Evolutionary conservation across 2,797 vertebrate genomes (phyloP).

Genomic region (Heteromormyrus szaboi): DNA sequence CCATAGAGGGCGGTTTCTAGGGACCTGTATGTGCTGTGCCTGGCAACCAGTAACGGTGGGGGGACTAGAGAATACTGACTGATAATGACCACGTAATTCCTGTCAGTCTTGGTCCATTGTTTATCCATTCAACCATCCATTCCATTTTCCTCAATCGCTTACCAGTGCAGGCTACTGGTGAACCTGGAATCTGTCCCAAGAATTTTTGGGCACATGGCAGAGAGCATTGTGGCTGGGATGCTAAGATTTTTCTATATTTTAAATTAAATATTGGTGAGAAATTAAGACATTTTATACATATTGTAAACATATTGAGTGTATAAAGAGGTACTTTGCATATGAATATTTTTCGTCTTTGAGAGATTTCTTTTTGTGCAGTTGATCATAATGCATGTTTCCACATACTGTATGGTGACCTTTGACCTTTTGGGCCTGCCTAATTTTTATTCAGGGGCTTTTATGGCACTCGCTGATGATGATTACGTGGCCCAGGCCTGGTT

Average conservation of each 20-base stretch:
- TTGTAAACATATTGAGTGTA: not conserved
- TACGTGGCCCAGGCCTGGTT: not conserved
- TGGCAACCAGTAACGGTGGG: conserved; percentile 22
- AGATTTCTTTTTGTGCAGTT: not conserved
- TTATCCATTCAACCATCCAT: not conserved
- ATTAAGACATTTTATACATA: not conserved
- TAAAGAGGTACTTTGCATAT: not conserved
- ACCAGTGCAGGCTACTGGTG: not conserved
- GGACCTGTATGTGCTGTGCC: not conserved
- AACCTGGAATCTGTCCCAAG: not conserved
- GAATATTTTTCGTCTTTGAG: not conserved
- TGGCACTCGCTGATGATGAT: not conserved
- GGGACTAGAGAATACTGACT: conserved; percentile 38
- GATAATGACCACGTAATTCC: conserved; percentile 51
- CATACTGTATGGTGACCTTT: not conserved
- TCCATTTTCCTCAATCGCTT: not conserved
- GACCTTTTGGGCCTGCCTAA: not conserved
- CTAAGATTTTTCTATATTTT: not conserved
- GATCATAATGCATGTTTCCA: not conserved
- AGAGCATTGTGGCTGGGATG: not conserved
- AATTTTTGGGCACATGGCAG: not conserved
- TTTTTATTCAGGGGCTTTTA: not conserved
- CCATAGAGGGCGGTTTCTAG: not conserved
- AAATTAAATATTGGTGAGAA: not conserved
- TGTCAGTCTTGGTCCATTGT: conserved; percentile 25